These are phyloP conservation scores for Amblyopsis hoosieri DNA, from an alignment of 2,797 vertebrate genomes.

Conservation along the genomic window DNA sequence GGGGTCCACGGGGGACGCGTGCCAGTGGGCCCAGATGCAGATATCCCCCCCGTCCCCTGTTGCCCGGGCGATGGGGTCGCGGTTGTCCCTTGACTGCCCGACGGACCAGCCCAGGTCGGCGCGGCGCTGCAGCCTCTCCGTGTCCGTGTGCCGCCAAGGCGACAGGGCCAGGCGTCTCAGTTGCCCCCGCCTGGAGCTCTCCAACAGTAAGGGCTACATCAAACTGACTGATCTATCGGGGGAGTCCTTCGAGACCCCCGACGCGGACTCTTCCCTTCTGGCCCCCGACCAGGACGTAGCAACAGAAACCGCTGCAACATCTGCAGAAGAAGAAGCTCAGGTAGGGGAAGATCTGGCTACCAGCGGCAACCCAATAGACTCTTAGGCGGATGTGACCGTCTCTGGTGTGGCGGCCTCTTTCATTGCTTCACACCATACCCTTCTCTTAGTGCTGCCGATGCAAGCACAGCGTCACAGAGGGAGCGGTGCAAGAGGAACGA, in stretches of 20 bases:
- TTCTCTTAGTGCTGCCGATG: slow-evolving; percentile 35
- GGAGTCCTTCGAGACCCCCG: slow-evolving; percentile 86
- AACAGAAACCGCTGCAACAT: slow-evolving; percentile 4
- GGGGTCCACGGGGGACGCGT: slow-evolving; percentile 16
- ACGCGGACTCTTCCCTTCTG: slow-evolving; percentile 66
- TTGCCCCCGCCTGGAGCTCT: slow-evolving; percentile 85
- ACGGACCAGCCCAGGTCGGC: slow-evolving; percentile 73
- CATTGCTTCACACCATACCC: slow-evolving; percentile 38
- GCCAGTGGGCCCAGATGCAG: slow-evolving; percentile 52
- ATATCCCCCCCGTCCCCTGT: slow-evolving; percentile 71
- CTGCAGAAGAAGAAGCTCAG: slow-evolving; percentile 55
- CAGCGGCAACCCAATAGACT: slow-evolving; percentile 52
- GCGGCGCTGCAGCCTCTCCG: slow-evolving; percentile 65
- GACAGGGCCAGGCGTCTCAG: slow-evolving; percentile 78
- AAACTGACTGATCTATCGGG: slow-evolving; percentile 85
- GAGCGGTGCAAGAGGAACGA: slow-evolving; percentile 25
- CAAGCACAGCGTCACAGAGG: slow-evolving; percentile 21
- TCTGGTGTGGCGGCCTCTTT: slow-evolving; percentile 50
- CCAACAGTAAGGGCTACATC: slow-evolving; percentile 93
- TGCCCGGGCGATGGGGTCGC: slow-evolving; percentile 70
- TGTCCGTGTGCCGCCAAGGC: slow-evolving; percentile 63
- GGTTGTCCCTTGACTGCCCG: slow-evolving; percentile 75
- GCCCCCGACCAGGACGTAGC: slow-evolving; percentile 62
- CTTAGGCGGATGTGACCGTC: slow-evolving; percentile 50
- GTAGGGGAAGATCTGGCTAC: slow-evolving; percentile 49